These are phyloP conservation scores for Plotosus lineatus DNA, from an alignment of 2,113 vertebrate species.

Conservation along the genomic window DNA sequence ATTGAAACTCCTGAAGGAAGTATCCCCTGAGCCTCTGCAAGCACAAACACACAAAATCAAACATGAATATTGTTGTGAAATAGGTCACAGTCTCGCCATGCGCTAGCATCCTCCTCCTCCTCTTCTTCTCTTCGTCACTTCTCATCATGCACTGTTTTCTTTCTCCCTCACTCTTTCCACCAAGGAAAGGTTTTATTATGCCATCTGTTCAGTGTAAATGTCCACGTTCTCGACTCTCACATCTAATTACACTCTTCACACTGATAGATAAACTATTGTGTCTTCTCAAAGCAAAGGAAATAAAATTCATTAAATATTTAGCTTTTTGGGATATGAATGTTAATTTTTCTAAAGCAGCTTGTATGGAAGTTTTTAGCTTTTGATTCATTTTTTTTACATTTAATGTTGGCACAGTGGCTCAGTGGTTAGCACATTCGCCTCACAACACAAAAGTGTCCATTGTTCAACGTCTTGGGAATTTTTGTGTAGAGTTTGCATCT, in stretches of 20 bases:
- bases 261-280: background rate
- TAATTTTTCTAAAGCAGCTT: background rate
- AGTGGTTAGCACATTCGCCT: too few relatives aligned
- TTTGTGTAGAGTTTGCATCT: too few relatives aligned
- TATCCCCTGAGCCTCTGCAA: conserved; percentile 30
- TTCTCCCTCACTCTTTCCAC: background rate
- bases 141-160: background rate
- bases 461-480: too few relatives aligned
- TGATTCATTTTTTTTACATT: too few relatives aligned
- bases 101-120: background rate
- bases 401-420: too few relatives aligned
- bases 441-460: too few relatives aligned
- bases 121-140: background rate
- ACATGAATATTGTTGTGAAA: conserved; percentile 8
- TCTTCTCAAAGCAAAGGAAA: background rate
- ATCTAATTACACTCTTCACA: background rate
- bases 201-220: conserved; percentile 5
- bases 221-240: background rate
- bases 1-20: background rate
- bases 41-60: conserved; percentile 30
- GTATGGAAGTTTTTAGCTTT: background rate
- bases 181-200: background rate
- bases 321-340: background rate
- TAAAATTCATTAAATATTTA: background rate
- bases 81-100: background rate